Evolutionary conservation across 2,113 vertebrate genomes (phyloP), one percentile per base, ranked within the genome.

Genomic region (Pyxicephalus adspersus): DNA sequence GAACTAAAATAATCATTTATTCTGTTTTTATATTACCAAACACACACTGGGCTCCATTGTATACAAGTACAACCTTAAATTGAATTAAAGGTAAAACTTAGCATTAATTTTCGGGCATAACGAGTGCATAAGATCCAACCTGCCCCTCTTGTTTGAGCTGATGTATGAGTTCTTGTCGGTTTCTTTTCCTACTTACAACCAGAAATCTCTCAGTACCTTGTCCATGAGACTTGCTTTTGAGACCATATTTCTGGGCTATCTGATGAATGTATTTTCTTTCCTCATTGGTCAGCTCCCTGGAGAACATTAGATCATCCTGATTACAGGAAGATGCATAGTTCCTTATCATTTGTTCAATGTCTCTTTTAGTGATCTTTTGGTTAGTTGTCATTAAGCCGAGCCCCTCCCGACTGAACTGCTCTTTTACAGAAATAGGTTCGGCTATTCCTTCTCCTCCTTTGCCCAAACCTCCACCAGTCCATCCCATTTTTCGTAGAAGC

Each of bases 401-500:
- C 22, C 97, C 97, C 84, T 97, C 96, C 81, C 97, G 93, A 84
- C 94, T 96, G 84, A 97, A 97, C 90, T 97, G 95, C 86, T 99
- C 96, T 85, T 98, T 98, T 60, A 99, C 97, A 1, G 90, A 92
- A 80, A 99, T 98, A 0, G 98, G 98, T 81, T 99, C 96, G 0
- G 97, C 89, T 1, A 99, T 99, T 15, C 98, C 98, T 38, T 98
- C 97, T 0, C 97, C 98, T 0, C 93, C 96, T 20, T 97, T 94
- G 2, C 97, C 97, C 15, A 98, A 89, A 4, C 97, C 97, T 0
- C 97, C 97, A 0, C 96, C 97, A 1, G 94, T 98, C 97, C 98
- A 99, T 74, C 97, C 97, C 98, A 99, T 99, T 89, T 99, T 99
- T 52, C 98, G 93, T 50, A 99, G 92, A 77, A 99, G 94, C 85